Percentiles rank a stretch among this genome's conserved stretches.
These are phyloP conservation scores for Smutsia gigantea DNA, from an alignment of 2,797 vertebrate genomes.

Conservation along the genomic window DNA sequence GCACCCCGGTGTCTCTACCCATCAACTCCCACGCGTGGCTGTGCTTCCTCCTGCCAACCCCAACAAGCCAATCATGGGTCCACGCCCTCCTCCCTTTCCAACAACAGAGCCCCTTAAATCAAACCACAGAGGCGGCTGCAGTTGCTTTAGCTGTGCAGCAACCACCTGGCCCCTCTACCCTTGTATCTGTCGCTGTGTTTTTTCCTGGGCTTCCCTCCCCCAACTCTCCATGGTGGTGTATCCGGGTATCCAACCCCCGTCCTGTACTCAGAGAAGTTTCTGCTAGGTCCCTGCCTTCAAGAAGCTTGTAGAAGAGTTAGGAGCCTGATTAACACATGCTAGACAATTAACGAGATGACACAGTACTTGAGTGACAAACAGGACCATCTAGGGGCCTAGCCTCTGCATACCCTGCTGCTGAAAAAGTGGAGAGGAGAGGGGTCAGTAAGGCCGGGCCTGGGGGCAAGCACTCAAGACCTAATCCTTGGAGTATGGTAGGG, in stretches of 20 bases:
- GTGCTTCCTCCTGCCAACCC: not conserved
- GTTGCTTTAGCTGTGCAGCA: not conserved
- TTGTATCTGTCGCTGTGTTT: not conserved
- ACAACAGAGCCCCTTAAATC: not conserved
- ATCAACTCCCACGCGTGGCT: not conserved
- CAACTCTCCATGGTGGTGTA: fast-evolving
- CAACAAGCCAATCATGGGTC: no score
- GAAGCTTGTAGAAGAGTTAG: not conserved
- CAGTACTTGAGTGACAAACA: not conserved
- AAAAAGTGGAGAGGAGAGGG: not conserved
- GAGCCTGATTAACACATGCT: not conserved
- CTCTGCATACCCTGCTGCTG: not conserved
- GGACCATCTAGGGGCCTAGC: not conserved
- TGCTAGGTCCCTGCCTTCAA: not conserved
- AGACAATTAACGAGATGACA: not conserved
- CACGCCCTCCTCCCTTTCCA: not conserved
- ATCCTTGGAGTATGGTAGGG: not conserved
- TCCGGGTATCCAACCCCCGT: not conserved
- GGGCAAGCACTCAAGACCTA: not conserved
- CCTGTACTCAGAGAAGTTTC: not conserved
- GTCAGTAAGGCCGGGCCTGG: not conserved
- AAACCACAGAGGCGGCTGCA: not conserved
- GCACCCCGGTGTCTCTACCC: not conserved
- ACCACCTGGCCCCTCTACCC: not conserved
- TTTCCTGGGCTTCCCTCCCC: not conserved